Evolutionary conservation across 2,797 vertebrate species (phyloP).

Genomic region (Pachyuromys duprasi): DNA sequence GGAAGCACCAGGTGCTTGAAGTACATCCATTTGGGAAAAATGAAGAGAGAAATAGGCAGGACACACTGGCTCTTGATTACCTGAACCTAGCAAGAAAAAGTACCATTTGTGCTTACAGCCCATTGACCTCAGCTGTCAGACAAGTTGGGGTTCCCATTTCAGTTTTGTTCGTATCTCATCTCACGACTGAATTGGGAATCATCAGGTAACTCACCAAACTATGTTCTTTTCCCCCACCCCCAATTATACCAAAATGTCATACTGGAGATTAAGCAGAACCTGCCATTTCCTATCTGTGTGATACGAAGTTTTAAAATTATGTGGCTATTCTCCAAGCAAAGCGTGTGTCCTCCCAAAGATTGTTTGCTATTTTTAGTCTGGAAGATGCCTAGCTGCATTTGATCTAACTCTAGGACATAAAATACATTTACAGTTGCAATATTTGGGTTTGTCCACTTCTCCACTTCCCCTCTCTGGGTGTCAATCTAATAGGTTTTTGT

Average conservation of each 20-base stretch:
- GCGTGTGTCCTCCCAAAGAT: neutral
- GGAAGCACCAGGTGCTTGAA: neutral
- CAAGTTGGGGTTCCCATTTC: neutral
- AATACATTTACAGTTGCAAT: neutral
- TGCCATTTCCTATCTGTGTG: neutral
- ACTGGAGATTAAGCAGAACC: neutral
- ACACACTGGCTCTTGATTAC: neutral
- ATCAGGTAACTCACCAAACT: neutral
- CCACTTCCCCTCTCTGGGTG: neutral
- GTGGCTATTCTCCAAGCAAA: neutral
- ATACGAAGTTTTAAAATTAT: neutral
- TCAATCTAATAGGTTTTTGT: constrained; percentile 29
- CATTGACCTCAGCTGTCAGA: too few species aligned
- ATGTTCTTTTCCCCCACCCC: neutral
- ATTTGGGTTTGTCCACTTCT: neutral
- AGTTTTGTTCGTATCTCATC: neutral
- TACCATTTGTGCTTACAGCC: neutral
- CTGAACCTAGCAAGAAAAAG: neutral
- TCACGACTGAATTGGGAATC: neutral
- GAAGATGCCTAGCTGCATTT: neutral
- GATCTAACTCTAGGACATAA: constrained; percentile 9
- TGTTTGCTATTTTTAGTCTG: neutral
- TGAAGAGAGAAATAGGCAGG: neutral
- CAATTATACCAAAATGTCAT: neutral
- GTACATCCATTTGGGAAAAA: neutral